phyloP scores from a whole-genome alignment of 2,113 vertebrate species.

The Eira barbara region DNA sequence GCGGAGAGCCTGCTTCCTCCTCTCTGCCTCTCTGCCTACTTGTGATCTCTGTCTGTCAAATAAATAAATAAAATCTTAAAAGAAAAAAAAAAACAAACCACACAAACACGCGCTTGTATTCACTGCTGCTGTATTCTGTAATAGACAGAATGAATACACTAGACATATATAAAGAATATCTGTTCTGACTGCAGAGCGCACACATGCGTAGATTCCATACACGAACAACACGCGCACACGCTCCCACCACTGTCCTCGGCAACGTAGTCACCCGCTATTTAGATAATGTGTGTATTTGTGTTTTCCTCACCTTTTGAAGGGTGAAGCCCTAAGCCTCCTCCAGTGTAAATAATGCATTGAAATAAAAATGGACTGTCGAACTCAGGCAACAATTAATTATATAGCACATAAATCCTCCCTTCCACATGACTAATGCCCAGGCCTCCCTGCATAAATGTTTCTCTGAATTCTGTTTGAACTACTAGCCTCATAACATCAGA shows the following conservation, averaged over 20 bases:
- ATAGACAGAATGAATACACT: too few relatives aligned
- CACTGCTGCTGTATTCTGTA: neutral
- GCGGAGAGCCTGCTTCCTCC: too few relatives aligned
- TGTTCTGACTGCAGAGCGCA: neutral
- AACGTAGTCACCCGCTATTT: neutral
- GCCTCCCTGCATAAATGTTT: slow-evolving; percentile 45
- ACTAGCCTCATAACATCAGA: slow-evolving; percentile 63
- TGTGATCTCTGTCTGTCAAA: too few relatives aligned
- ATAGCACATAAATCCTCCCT: slow-evolving; percentile 44
- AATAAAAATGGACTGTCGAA: slow-evolving; percentile 53
- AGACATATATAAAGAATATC: neutral
- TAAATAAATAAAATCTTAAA: too few relatives aligned
- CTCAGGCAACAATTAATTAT: slow-evolving; percentile 59
- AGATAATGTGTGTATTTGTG: neutral
- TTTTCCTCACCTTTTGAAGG: slow-evolving; percentile 33
- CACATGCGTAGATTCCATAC: neutral
- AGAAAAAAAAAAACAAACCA: too few relatives aligned
- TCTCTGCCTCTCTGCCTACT: too few relatives aligned
- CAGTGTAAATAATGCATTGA: slow-evolving; percentile 60
- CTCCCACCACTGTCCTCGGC: fast-evolving
- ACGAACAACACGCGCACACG: neutral
- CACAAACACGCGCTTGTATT: neutral
- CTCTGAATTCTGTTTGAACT: slow-evolving; percentile 69
- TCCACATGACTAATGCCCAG: neutral
- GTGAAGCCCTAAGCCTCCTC: neutral